Evolutionary conservation across 2,888 invertebrate species (phyloP).

Genomic region (Chorisops tibialis): DNA sequence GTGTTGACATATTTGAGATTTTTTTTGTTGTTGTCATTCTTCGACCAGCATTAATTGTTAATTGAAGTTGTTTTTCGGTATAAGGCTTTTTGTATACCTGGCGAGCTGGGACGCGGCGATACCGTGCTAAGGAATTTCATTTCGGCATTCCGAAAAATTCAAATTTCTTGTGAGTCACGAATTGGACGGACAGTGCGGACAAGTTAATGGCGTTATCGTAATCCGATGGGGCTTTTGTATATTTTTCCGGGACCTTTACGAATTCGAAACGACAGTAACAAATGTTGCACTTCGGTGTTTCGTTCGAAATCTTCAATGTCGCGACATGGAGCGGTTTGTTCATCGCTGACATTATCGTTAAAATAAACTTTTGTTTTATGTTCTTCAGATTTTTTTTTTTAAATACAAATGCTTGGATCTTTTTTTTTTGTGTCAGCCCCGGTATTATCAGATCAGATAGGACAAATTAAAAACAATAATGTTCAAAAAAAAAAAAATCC

Average conservation of each 20-base stretch:
- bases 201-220: constrained; percentile 20
- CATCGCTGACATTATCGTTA: constrained; percentile 20
- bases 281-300: constrained; percentile 21
- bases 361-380: not conserved
- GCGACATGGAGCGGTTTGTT: constrained; percentile 19
- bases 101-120: not conserved
- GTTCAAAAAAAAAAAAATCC: no score
- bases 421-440: no score
- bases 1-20: constrained; percentile 37
- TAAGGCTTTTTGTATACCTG: not conserved
- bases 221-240: constrained; percentile 23
- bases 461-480: no score
- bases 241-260: constrained; percentile 21
- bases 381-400: no score
- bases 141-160: constrained; percentile 12
- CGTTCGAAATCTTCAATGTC: constrained; percentile 6
- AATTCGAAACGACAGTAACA: constrained; percentile 23
- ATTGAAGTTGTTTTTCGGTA: not conserved
- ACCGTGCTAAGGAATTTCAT: constrained; percentile 15
- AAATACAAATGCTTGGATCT: no score
- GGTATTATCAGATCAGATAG: no score
- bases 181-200: constrained; percentile 1
- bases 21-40: constrained; percentile 10
- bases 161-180: constrained; percentile 23
- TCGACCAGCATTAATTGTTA: constrained; percentile 21